A percentile compares a stretch with the other conserved stretches of the same genome.
These are phyloP conservation scores for Peromyscus nudipes DNA, from an alignment of 2,797 vertebrate genomes.

Conservation along the genomic window DNA sequence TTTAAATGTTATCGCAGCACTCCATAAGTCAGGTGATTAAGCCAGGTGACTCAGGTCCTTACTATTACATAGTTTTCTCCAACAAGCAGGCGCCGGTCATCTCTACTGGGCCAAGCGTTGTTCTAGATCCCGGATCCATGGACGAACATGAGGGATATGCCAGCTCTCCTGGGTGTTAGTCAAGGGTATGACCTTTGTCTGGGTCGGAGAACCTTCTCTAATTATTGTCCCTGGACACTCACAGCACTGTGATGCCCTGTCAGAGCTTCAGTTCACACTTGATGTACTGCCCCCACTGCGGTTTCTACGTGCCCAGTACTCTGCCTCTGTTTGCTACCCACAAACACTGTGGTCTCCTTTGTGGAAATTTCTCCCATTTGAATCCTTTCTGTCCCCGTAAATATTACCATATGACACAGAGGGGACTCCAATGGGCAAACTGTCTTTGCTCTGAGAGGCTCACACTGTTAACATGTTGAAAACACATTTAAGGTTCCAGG, in stretches of 20 bases:
- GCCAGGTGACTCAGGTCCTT: not conserved
- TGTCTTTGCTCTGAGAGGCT: not conserved
- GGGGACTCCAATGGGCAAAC: not conserved
- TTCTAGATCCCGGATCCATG: not conserved
- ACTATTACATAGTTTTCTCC: not conserved
- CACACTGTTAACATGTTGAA: not conserved
- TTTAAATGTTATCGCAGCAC: not conserved
- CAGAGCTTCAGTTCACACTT: not conserved
- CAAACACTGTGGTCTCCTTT: not conserved
- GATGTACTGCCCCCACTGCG: not conserved
- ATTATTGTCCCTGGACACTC: not conserved
- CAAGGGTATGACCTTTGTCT: not conserved
- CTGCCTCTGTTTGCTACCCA: not conserved
- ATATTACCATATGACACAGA: not conserved
- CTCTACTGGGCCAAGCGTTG: not conserved
- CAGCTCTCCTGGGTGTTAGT: not conserved
- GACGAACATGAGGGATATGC: not conserved
- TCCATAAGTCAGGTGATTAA: not conserved
- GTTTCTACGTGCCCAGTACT: not conserved
- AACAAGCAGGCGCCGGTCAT: not conserved
- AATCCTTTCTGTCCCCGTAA: not conserved
- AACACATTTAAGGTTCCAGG: not conserved
- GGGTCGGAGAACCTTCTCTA: not conserved
- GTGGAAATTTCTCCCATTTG: not conserved
- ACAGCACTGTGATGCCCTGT: not conserved